These are phyloP conservation scores for Coryphaenoides rupestris DNA, from an alignment of 2,113 vertebrate genomes.

Conservation along the genomic window DNA sequence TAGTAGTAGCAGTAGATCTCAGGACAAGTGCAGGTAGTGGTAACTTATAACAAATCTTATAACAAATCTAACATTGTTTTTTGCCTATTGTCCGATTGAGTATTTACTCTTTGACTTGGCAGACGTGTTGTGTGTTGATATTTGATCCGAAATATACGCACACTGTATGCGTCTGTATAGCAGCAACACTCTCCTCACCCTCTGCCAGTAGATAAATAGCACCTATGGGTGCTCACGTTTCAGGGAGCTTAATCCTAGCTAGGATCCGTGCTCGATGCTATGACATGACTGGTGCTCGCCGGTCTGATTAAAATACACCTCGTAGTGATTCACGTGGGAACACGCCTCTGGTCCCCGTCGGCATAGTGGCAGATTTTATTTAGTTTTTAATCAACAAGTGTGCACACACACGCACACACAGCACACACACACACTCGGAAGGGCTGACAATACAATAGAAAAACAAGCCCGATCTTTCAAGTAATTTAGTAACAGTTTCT, in stretches of 20 bases:
- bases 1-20: neutral
- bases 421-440: too few relatives aligned
- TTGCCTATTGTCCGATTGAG: too few relatives aligned
- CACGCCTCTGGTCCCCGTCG: conserved; percentile 31
- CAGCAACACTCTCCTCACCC: neutral
- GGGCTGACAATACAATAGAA: too few relatives aligned
- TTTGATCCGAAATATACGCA: conserved; percentile 3
- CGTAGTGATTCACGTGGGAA: conserved; percentile 50
- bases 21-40: too few relatives aligned
- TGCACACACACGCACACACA: neutral
- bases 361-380: conserved; percentile 36
- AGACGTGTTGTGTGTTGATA: neutral
- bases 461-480: too few relatives aligned
- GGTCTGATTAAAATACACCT: conserved; percentile 58
- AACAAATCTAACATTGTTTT: too few relatives aligned
- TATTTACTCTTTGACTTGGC: too few relatives aligned
- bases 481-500: too few relatives aligned
- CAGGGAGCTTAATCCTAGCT: conserved; percentile 51
- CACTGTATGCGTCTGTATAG: neutral
- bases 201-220: conserved; percentile 15
- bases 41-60: too few relatives aligned
- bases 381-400: conserved; percentile 43
- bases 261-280: conserved; percentile 45
- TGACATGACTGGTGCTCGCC: conserved; percentile 53
- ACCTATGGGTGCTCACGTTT: conserved; percentile 45